These are phyloP conservation scores for Ophion ventricosus DNA, from an alignment of 2,888 invertebrate genomes.

Conservation along the genomic window DNA sequence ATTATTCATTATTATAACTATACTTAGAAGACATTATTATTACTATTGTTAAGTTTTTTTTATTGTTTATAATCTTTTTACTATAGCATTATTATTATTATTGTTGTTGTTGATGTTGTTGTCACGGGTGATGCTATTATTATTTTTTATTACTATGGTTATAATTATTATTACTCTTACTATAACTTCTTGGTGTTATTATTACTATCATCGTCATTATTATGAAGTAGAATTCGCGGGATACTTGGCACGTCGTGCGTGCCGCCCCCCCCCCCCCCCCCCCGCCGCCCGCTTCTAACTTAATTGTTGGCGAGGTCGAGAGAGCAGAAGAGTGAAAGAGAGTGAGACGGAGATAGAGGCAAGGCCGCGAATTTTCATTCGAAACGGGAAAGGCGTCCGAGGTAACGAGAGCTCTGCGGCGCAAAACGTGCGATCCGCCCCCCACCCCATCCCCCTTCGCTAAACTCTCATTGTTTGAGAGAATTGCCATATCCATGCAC, in stretches of 20 bases:
- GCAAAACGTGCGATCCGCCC: slow-evolving; percentile 3
- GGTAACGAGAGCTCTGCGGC: slow-evolving; percentile 14
- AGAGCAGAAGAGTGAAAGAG: not conserved
- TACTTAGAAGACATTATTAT: too few species aligned
- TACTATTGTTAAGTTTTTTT: too few species aligned
- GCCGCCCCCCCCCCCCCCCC: not conserved
- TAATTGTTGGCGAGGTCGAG: slow-evolving; percentile 51
- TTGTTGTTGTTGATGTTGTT: too few species aligned
- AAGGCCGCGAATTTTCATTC: slow-evolving; percentile 63
- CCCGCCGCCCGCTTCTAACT: too few species aligned
- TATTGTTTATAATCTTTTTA: too few species aligned
- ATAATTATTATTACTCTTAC: too few species aligned
- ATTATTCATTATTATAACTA: too few species aligned
- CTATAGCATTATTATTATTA: too few species aligned
- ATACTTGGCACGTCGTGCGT: slow-evolving; percentile 19
- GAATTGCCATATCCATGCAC: slow-evolving; percentile 6
- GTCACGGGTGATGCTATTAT: too few species aligned
- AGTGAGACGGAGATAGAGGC: slow-evolving; percentile 13
- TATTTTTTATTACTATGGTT: too few species aligned
- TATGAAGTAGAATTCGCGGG: slow-evolving; percentile 33
- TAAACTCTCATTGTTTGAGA: slow-evolving; percentile 30
- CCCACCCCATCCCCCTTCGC: too few species aligned
- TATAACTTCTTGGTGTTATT: too few species aligned
- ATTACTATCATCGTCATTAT: not conserved
- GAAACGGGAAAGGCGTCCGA: slow-evolving; percentile 52